phyloP scores from a whole-genome alignment of 1,140 invertebrate genomes.

The Drosophila kurseongensis region DNA sequence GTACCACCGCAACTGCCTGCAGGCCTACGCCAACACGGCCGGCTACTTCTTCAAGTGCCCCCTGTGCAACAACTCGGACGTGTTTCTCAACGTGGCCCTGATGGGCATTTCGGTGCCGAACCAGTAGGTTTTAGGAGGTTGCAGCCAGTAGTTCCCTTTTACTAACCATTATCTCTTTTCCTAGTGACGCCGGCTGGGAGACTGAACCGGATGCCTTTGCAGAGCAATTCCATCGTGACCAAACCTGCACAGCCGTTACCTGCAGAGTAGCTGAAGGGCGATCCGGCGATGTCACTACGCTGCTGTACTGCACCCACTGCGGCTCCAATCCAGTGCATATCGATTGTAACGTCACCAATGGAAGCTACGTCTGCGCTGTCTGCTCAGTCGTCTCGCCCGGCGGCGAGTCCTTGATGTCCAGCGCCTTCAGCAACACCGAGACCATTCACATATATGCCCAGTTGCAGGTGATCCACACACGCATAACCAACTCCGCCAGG shows the following conservation, averaged over 20 bases:
- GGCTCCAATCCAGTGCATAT: constrained; percentile 54
- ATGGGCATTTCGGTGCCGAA: constrained; percentile 53
- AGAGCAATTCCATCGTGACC: constrained; percentile 8
- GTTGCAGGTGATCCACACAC: too few species aligned
- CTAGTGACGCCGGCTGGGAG: constrained; percentile 60
- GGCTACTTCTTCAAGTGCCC: constrained; percentile 72
- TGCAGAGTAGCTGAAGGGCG: constrained; percentile 7
- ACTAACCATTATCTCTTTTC: neutral
- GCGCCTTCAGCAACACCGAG: neutral
- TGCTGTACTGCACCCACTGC: constrained; percentile 38
- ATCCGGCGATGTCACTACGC: neutral
- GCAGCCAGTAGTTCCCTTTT: neutral
- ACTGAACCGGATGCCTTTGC: constrained; percentile 25
- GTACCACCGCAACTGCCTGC: constrained; percentile 56
- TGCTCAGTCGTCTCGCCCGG: neutral
- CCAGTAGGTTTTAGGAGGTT: constrained; percentile 22
- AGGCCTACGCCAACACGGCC: constrained; percentile 50
- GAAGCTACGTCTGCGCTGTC: constrained; percentile 13
- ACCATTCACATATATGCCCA: neutral
- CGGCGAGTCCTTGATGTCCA: too few species aligned
- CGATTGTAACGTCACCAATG: neutral
- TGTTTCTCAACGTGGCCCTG: constrained; percentile 17
- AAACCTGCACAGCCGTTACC: neutral
- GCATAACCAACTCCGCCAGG: neutral
- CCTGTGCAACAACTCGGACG: constrained; percentile 43